Evolutionary conservation across 2,888 invertebrate species (phyloP), one percentile per base, ranked within the genome.

Genomic region (Phania funesta): DNA sequence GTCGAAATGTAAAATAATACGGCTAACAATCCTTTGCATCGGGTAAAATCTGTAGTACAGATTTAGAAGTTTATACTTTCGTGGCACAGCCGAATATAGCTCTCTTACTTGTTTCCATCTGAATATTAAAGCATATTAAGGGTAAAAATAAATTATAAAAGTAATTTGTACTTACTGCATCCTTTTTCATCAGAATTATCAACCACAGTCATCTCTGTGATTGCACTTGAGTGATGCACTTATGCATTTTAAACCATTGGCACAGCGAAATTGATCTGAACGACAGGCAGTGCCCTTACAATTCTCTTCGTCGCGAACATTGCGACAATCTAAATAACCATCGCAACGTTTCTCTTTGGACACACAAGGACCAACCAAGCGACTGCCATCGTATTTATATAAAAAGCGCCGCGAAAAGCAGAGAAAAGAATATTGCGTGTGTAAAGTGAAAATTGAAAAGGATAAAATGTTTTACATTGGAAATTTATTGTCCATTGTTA

Each of bases 271-370:
- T 92, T 97, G 96, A 91, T 96, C 96, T 86, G 97, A 92, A 29
- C 94, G 93, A 87, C 97, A 97, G 44, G 95, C 92, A 11, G 92
- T 91, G 35, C 93, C 94, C 0, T 93, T 92, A 89, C 97, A 97
- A 75, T 93, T 94, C 80, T 94, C 93, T 89, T 97, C 97, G 89
- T 97, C 97, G 80, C 93, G 94, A 35, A 95, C 94, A 80, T 95
- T 95, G 76, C 97, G 93, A 90, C 98, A 98, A 91, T 98, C 98
- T 88, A 94, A 88, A 88, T 94, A 95, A 87, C 98, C 98, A 89
- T 98, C 97, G 91, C 98, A 98, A 88, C 94, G 95, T 90, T 97
- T 97, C 86, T 95, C 95, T 90, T 95, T 95, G 58, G 96, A 95
- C 89, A 98, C 94, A 91, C 98, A 98, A 20, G 96, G 95, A 18